These are phyloP conservation scores for Prolemur simus DNA, from an alignment of 2,113 vertebrate genomes.

Conservation along the genomic window DNA sequence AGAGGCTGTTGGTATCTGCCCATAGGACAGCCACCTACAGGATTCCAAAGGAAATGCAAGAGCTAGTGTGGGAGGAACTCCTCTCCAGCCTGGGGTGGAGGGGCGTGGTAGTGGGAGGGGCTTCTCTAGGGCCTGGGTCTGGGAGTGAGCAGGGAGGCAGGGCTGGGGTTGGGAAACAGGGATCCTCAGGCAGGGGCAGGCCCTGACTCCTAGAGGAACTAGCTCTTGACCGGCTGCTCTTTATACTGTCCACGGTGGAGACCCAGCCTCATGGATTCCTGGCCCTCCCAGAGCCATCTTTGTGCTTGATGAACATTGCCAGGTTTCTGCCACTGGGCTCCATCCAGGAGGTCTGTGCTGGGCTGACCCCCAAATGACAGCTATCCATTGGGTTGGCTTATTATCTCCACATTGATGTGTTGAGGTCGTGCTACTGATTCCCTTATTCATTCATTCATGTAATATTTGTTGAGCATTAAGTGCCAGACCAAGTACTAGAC, in stretches of 20 bases:
- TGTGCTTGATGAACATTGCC: not conserved
- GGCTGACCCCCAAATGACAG: not conserved
- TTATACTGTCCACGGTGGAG: not conserved
- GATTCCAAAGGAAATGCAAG: not conserved
- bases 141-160: not conserved
- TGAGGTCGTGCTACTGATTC: not conserved
- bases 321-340: not conserved
- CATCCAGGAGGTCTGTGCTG: not conserved
- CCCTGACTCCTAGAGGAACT: not conserved
- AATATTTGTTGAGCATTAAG: not conserved
- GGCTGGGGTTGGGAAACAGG: not conserved
- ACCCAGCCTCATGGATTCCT: not conserved
- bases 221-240: not conserved
- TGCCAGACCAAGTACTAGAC: not conserved
- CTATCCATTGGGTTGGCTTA: not conserved
- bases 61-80: not conserved
- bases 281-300: too few relatives aligned
- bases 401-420: not conserved
- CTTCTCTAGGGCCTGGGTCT: not conserved
- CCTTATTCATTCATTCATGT: not conserved
- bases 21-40: not conserved
- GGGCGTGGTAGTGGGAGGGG: not conserved
- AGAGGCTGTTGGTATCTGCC: not conserved
- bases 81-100: not conserved
- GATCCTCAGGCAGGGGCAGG: not conserved